Evolutionary conservation across 2,888 invertebrate genomes (phyloP), one percentile per base, ranked within the genome.

Genomic region (Caenorhabditis uteleia): DNA sequence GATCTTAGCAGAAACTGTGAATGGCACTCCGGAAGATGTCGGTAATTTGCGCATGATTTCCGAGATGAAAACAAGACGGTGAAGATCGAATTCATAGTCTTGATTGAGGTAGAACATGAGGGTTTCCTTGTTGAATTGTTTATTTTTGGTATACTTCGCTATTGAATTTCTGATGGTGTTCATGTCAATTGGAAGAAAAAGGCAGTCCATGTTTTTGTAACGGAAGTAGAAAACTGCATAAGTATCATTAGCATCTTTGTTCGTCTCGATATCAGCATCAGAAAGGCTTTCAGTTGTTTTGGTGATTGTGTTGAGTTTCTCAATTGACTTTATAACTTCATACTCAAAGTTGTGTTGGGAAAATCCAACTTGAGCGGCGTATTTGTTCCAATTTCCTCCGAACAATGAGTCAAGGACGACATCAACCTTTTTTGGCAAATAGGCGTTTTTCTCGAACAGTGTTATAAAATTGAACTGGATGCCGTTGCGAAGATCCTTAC

Each of bases 11-110:
- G 65, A 55, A 43, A 68, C 43, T 21, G 43, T 48, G 38, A 79
- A 60, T 25, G 79, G 77, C n/a, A 78, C 51, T 48, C 78, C 78
- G 31, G 69, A 20, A 48, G 71, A 58, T 29, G 77, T 77, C 38
- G 78, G 68, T 48, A 78, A 55, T 49, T 54, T 58, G 45, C 55
- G 54, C 33, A 48, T 48, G n/a, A 46, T 55, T 48, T 70, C 62
- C n/a, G n/a, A n/a, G n/a, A n/a, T n/a, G n/a, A n/a, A n/a, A n/a
- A n/a, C n/a, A n/a, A n/a, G n/a, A n/a, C n/a, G n/a, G n/a, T n/a
- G n/a, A n/a, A n/a, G n/a, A n/a, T n/a, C n/a, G n/a, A n/a, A n/a
- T n/a, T n/a, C n/a, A n/a, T n/a, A n/a, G n/a, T n/a, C n/a, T n/a
- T n/a, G n/a, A n/a, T n/a, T n/a, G n/a, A n/a, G n/a, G n/a, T n/a